phyloP scores from a whole-genome alignment of 2,888 invertebrate genomes.

The Gasteruption jaculator region DNA sequence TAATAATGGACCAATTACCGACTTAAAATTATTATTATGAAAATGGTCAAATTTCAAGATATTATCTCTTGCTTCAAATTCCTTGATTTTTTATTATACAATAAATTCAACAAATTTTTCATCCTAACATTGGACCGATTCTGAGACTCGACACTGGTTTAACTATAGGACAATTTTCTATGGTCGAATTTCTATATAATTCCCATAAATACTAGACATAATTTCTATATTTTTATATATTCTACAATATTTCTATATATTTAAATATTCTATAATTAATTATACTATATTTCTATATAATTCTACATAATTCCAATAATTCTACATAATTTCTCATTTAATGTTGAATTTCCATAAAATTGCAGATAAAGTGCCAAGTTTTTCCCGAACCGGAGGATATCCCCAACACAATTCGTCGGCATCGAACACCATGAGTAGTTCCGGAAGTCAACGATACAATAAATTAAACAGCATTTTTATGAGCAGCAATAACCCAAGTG shows the following conservation, averaged over 20 bases:
- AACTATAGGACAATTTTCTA: too few relatives aligned
- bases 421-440: constrained; percentile 48
- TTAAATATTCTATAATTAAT: neutral
- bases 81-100: too few relatives aligned
- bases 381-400: constrained; percentile 40
- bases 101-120: too few relatives aligned
- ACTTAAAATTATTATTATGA: too few relatives aligned
- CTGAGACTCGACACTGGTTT: too few relatives aligned
- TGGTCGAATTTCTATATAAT: neutral
- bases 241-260: neutral
- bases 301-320: neutral
- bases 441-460: constrained; percentile 48
- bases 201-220: neutral
- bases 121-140: too few relatives aligned
- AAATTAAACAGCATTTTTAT: constrained; percentile 45
- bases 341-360: constrained; percentile 9
- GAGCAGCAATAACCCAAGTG: constrained; percentile 35
- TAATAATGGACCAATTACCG: too few relatives aligned
- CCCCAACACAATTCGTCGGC: constrained; percentile 46
- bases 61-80: too few relatives aligned
- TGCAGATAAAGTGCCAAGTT: constrained; percentile 47
- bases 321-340: constrained; percentile 1
- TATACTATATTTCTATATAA: neutral
- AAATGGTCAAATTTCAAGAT: too few relatives aligned
- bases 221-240: constrained; percentile 2